A percentile compares a stretch with the other conserved stretches of the same genome.
These are phyloP conservation scores for Steinernema feltiae DNA, from an alignment of 1,140 invertebrate genomes.

Conservation along the genomic window DNA sequence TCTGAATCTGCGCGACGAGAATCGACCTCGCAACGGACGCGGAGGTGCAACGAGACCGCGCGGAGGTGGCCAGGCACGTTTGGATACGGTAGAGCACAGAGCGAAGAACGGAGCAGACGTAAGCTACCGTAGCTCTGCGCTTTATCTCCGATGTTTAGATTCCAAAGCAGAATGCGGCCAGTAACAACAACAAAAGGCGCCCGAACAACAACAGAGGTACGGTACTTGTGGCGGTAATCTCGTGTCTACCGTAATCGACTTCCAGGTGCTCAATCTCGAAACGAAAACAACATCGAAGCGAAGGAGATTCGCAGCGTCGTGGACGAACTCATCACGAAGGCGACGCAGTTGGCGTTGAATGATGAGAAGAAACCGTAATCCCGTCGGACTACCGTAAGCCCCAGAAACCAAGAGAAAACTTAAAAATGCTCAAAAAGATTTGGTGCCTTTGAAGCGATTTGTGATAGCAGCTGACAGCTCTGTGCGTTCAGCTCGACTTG, in stretches of 20 bases:
- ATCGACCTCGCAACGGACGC: neutral
- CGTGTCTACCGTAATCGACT: neutral
- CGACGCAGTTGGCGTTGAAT: neutral
- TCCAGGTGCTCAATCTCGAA: neutral
- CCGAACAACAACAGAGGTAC: conserved; percentile 6
- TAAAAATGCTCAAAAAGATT: neutral
- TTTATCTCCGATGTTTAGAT: neutral
- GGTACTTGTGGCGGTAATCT: neutral
- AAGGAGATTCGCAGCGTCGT: neutral
- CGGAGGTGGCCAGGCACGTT: neutral
- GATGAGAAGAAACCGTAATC: neutral
- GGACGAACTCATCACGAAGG: neutral
- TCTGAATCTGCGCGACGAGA: neutral
- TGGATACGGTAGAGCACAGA: neutral
- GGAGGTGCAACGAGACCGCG: neutral
- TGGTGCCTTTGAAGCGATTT: neutral
- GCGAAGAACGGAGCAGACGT: neutral
- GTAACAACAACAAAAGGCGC: neutral
- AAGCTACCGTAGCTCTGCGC: neutral
- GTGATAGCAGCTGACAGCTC: neutral
- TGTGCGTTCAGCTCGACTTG: too few relatives aligned
- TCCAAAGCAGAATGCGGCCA: neutral
- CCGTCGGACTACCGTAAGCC: too few relatives aligned
- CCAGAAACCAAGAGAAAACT: neutral
- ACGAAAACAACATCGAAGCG: neutral